A percentile compares a stretch with the other conserved stretches of the same genome.
phyloP scores from a whole-genome alignment of 37 sponge, comb jelly and placozoan genomes.

The Ianthella basta region DNA sequence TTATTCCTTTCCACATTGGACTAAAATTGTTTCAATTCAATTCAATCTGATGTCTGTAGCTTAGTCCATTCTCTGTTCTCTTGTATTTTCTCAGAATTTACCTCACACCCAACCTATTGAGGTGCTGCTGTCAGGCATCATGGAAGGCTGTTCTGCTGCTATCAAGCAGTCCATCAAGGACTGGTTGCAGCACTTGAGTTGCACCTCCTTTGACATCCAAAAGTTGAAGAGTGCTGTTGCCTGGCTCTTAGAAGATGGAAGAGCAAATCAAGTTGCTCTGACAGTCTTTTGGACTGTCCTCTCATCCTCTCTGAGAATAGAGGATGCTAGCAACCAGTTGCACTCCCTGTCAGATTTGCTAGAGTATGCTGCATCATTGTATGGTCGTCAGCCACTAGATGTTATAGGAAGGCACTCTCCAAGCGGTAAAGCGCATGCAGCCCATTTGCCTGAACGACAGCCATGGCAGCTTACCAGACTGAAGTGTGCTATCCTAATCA shows the following conservation, averaged over 20 bases:
- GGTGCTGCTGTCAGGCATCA: too few relatives aligned
- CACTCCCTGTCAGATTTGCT: constrained; percentile 4
- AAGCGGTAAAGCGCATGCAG: too few relatives aligned
- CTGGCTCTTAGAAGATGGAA: background rate
- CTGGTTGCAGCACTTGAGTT: background rate
- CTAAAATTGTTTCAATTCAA: too few relatives aligned
- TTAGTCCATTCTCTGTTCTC: too few relatives aligned
- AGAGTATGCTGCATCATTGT: background rate
- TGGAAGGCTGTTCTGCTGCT: too few relatives aligned
- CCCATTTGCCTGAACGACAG: background rate
- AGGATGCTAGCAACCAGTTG: background rate
- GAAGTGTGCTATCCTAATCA: background rate
- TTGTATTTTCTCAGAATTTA: too few relatives aligned
- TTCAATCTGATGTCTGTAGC: too few relatives aligned
- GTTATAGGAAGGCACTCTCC: too few relatives aligned
- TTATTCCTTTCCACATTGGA: too few relatives aligned
- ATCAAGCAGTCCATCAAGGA: too few relatives aligned
- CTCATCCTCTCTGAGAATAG: background rate
- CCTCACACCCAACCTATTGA: too few relatives aligned
- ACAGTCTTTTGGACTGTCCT: constrained; percentile 3
- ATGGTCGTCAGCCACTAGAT: background rate
- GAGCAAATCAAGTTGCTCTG: background rate
- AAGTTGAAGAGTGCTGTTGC: background rate
- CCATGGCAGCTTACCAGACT: constrained; percentile 2
- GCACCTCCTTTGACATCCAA: background rate